phyloP scores from a whole-genome alignment of 1,140 invertebrate genomes.

The Xylocopa sonorina region DNA sequence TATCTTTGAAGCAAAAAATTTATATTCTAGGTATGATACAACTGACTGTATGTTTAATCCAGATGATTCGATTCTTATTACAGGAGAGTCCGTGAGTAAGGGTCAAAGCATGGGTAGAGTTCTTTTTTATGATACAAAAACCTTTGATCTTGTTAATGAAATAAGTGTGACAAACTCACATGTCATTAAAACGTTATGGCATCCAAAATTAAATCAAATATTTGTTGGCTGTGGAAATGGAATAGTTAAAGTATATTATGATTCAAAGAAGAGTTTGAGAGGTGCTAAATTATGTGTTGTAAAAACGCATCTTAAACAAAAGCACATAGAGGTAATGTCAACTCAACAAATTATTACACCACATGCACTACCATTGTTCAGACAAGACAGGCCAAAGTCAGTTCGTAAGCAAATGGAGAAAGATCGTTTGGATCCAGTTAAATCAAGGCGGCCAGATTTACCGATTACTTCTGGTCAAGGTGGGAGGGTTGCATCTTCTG shows the following conservation, averaged over 20 bases:
- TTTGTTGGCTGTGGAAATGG: slow-evolving; percentile 97
- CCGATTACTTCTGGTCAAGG: slow-evolving; percentile 94
- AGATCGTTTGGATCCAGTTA: slow-evolving; percentile 94
- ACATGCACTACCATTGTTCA: slow-evolving; percentile 97
- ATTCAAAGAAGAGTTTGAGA: slow-evolving; percentile 91
- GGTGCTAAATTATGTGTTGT: slow-evolving; percentile 96
- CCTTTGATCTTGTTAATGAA: slow-evolving; percentile 88
- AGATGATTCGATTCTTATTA: slow-evolving; percentile 94
- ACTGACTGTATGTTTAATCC: slow-evolving; percentile 98
- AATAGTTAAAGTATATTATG: slow-evolving; percentile 94
- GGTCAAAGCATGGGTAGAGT: slow-evolving; percentile 88
- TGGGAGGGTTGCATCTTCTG: slow-evolving; percentile 96
- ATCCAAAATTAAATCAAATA: slow-evolving; percentile 98
- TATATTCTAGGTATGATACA: slow-evolving; percentile 94
- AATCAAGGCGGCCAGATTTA: slow-evolving; percentile 96
- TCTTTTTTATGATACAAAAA: slow-evolving; percentile 91
- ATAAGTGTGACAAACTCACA: slow-evolving; percentile 90
- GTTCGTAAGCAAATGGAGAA: slow-evolving; percentile 96
- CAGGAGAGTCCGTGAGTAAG: slow-evolving; percentile 91
- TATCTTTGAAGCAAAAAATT: slow-evolving; percentile 85
- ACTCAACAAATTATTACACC: slow-evolving; percentile 98
- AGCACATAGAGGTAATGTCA: slow-evolving; percentile 92
- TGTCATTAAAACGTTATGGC: slow-evolving; percentile 96
- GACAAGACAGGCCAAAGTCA: slow-evolving; percentile 95
- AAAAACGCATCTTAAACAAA: slow-evolving; percentile 90